Evolutionary conservation across 2,113 vertebrate genomes (phyloP), one percentile per base, ranked within the genome.

Genomic region (Leptobrachium leishanense): DNA sequence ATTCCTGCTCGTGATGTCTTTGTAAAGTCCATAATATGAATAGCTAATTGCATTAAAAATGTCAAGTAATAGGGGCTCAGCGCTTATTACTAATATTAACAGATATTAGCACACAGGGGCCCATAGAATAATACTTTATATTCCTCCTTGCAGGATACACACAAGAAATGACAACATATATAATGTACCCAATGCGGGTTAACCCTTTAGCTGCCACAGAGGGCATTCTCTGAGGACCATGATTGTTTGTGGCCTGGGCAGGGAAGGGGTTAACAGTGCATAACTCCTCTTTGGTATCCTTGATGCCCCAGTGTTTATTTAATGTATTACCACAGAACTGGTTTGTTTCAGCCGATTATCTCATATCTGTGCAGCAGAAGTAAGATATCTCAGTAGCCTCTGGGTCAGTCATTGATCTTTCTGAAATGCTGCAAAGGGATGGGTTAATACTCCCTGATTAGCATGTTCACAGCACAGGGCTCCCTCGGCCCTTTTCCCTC

Each of bases 381-480:
- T 54, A 77, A 87, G 83, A 84, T 85, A 83, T 81, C 77, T 86
- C 76, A 74, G 71, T 84, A 86, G 86, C 81, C 84, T 76, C 80
- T 83, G 83, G 88, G 87, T 89, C 89, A 90, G 84, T 85, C 88
- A 87, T 88, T 91, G 90, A 91, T 89, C 86, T 88, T 83, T 20
- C 70, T 82, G 90, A 89, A 83, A 88, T 87, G 84, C 89, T 89
- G 91, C 87, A 92, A 90, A 90, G 86, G 84, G 85, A 76, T 87
- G 90, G 91, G 92, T 93, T 92, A 91, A 92, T 91, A 89, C 92
- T 88, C 86, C 82, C 87, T 91, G 89, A 93, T 95, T 93, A 92
- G 87, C 90, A 92, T 94, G 88, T 91, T 87, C 88, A 90, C 88
- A 82, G 88, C 88, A 86, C 82, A 72, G 75, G 72, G 85, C 76